Percentiles rank a stretch among this genome's conserved stretches.
phyloP scores from a whole-genome alignment of 1,140 invertebrate species.

The Frieseomelitta varia region DNA sequence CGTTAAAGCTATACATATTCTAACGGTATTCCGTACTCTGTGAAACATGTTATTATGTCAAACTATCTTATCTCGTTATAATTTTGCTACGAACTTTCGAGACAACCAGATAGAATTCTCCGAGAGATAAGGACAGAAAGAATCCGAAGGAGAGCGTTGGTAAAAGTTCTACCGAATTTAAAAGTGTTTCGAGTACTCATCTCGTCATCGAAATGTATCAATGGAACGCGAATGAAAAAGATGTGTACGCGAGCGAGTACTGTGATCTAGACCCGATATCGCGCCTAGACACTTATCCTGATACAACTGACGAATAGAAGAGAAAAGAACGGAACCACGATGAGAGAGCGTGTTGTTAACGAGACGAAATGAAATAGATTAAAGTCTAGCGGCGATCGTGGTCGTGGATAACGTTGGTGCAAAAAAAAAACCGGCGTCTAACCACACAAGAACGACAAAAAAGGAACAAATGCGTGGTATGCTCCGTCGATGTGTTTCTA shows the following conservation, averaged over 20 bases:
- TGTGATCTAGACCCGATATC: constrained; percentile 1
- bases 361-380: constrained; percentile 54
- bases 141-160: background rate
- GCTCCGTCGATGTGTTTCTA: constrained; percentile 2
- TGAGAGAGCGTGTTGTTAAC: constrained; percentile 28
- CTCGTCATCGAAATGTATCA: background rate
- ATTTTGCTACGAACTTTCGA: background rate
- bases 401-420: constrained; percentile 3
- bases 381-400: constrained; percentile 34
- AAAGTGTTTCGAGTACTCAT: too few relatives aligned
- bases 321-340: constrained; percentile 1
- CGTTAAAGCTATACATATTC: too few relatives aligned
- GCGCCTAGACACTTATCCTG: background rate
- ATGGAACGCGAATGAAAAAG: background rate
- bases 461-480: background rate
- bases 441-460: background rate
- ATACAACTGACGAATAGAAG: background rate
- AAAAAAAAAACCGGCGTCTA: constrained; percentile 11
- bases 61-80: too few relatives aligned
- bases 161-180: background rate
- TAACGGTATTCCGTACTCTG: too few relatives aligned
- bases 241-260: background rate
- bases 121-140: too few relatives aligned
- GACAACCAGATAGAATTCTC: background rate
- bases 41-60: too few relatives aligned